These are phyloP conservation scores for Ceyx cyanopectus DNA, from an alignment of 2,113 vertebrate species.

Conservation along the genomic window DNA sequence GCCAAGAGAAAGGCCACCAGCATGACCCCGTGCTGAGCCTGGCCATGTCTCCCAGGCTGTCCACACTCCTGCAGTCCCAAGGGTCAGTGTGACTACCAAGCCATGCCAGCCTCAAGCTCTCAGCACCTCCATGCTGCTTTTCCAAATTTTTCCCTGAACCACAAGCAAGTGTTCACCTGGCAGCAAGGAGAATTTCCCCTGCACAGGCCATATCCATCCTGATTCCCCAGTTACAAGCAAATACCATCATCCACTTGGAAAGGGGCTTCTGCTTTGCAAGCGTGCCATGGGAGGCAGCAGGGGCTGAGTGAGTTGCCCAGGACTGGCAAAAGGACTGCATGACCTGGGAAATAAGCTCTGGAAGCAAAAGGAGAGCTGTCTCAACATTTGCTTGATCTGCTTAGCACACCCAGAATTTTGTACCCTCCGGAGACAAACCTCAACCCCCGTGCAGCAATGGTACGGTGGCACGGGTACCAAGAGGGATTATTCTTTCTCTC, in stretches of 20 bases:
- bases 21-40: rapidly evolving
- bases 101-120: background rate
- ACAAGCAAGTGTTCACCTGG: background rate
- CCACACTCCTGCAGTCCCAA: background rate
- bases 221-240: background rate
- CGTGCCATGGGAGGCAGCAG: too few species aligned
- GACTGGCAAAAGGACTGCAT: rapidly evolving
- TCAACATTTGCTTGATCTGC: background rate
- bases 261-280: background rate
- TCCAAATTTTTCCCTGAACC: background rate
- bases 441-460: background rate
- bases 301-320: rapidly evolving
- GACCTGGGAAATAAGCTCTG: background rate
- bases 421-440: background rate
- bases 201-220: background rate
- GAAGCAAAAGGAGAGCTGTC: too few species aligned
- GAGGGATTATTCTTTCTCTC: background rate
- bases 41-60: background rate
- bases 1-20: background rate
- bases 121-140: background rate
- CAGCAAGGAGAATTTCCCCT: background rate
- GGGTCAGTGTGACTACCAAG: too few species aligned
- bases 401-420: background rate
- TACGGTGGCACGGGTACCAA: background rate
- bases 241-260: rapidly evolving